Conservation (phyloP, 2,888 invertebrate genomes). For the Xylota sylvarum region DNA sequence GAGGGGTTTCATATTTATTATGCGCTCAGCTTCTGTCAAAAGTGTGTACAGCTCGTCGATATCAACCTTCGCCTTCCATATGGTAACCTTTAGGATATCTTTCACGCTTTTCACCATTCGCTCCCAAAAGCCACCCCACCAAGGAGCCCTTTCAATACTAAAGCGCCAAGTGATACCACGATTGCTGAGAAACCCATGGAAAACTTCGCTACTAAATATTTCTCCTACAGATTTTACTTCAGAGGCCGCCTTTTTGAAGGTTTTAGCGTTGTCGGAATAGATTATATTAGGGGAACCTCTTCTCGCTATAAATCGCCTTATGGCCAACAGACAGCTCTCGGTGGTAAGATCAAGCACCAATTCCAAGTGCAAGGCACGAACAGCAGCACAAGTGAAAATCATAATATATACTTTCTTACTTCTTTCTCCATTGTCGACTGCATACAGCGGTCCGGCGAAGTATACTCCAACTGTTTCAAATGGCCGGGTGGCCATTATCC, state of each 20-base stretch:
- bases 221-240: slow-evolving; percentile 25
- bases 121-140: slow-evolving; percentile 28
- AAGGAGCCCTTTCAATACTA: background rate
- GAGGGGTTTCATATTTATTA: slow-evolving; percentile 6
- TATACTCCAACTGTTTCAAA: too few species aligned
- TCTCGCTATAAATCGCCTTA: slow-evolving; percentile 27
- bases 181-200: slow-evolving; percentile 26
- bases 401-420: too few species aligned
- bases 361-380: slow-evolving; percentile 63
- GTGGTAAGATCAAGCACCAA: slow-evolving; percentile 35
- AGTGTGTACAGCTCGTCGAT: background rate
- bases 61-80: slow-evolving; percentile 28
- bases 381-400: slow-evolving; percentile 44
- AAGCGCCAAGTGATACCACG: slow-evolving; percentile 29
- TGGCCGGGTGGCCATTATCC: too few species aligned
- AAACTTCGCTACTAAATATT: slow-evolving; percentile 12
- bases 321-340: slow-evolving; percentile 11
- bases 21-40: slow-evolving; percentile 35
- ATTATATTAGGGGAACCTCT: slow-evolving; percentile 35
- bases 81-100: slow-evolving; percentile 57
- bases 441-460: too few species aligned
- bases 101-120: too few species aligned
- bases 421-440: too few species aligned
- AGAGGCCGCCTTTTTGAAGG: slow-evolving; percentile 26
- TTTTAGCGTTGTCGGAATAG: slow-evolving; percentile 33